These are phyloP conservation scores for Glyphotaelius pellucidus DNA, from an alignment of 2,888 invertebrate species.

Conservation along the genomic window DNA sequence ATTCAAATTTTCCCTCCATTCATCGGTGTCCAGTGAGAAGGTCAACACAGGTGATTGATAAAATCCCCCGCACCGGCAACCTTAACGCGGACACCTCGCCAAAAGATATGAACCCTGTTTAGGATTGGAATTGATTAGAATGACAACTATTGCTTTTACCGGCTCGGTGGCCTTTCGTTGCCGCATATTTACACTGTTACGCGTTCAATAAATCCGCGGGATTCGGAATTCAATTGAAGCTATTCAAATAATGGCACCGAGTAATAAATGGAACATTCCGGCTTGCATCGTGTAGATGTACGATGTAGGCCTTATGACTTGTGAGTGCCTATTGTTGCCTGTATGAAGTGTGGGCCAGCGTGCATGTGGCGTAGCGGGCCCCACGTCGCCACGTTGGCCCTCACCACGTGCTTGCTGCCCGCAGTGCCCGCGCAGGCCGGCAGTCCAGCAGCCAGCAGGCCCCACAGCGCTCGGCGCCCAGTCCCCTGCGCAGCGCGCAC, in stretches of 20 bases:
- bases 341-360: background rate
- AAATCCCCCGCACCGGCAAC: background rate
- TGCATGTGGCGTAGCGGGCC: constrained; percentile 7
- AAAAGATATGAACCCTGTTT: background rate
- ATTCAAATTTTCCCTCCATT: constrained; percentile 29
- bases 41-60: constrained; percentile 35
- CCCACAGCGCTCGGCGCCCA: constrained; percentile 15
- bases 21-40: constrained; percentile 36
- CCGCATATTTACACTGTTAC: background rate
- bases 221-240: background rate
- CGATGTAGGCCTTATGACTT: background rate
- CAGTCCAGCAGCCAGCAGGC: no score
- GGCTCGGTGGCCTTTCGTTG: background rate
- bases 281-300: background rate
- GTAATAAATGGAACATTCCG: background rate
- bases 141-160: background rate
- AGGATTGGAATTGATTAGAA: background rate
- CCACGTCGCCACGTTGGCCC: constrained; percentile 55
- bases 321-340: background rate
- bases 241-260: constrained; percentile 17
- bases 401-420: constrained; percentile 49
- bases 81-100: constrained; percentile 2
- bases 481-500: constrained; percentile 30
- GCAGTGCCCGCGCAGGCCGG: background rate
- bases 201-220: background rate